phyloP scores from a whole-genome alignment of 1,140 invertebrate species.

The Xylocopa sonorina region DNA sequence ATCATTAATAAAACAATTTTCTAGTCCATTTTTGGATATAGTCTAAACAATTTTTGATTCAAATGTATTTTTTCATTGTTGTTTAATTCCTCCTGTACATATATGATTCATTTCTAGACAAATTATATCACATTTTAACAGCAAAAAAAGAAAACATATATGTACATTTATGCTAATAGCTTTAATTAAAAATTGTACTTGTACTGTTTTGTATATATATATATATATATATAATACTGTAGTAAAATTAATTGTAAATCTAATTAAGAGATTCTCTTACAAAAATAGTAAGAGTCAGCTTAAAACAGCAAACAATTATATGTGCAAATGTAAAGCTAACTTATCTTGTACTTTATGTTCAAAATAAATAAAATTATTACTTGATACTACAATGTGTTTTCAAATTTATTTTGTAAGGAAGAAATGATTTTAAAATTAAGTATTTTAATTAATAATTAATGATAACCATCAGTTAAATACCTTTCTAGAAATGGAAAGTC shows the following conservation, averaged over 20 bases:
- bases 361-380: no score
- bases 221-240: neutral
- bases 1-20: neutral
- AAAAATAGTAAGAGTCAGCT: neutral
- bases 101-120: no score
- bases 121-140: conserved; percentile 9
- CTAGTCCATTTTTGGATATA: neutral
- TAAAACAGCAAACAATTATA: neutral
- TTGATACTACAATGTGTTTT: neutral
- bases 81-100: neutral
- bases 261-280: neutral
- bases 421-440: neutral
- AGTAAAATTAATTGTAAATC: conserved; percentile 2
- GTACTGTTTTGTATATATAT: conserved; percentile 15
- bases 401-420: neutral
- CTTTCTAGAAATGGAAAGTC: neutral
- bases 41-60: neutral
- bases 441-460: neutral
- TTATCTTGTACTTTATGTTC: neutral
- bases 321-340: neutral
- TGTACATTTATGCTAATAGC: neutral
- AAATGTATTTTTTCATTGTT: neutral
- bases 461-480: neutral
- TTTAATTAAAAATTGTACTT: conserved; percentile 26
- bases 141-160: conserved; percentile 21